Base-by-base conservation (phyloP, 2,888 invertebrate species). In the Drosophila ustulata region DNA sequence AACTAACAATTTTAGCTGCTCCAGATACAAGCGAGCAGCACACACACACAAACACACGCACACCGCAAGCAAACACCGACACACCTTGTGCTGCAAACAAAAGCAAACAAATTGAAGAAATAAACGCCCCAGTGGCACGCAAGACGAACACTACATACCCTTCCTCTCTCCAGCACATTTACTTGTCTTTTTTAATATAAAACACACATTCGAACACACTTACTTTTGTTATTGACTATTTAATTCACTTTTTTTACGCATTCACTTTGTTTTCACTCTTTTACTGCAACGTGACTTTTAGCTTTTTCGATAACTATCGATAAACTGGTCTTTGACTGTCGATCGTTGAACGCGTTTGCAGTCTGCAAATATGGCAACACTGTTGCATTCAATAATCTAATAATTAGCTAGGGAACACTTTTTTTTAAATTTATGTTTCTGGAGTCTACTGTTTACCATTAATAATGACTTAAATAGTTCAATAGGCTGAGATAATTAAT, bases 1-100 rank as follows among this genome's bases (percentile, higher is more conserved):
- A 90, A 85, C 88, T 89, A 89, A 80, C 79, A 82, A 81, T 87
- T 90, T 89, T 79, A 81, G 80, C 78, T 84, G 88, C 85, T 89
- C 89, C 90, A 88, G 72, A 85, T 90, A 76, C 65, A 70, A 73
- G 34, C 55, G 23, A 59, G 41, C 34, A 46, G 52, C 63, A 25
- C 53, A 49, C 52, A 51, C 57, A 64, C 61, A 72, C 51, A 65
- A 47, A 57, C 51, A 63, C 55, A 46, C 45, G 56, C n/a, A 45
- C 11, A 58, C 32, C 49, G 59, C 62, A 62, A 52, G 41, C 51
- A 75, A 62, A 70, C 56, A 73, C 28, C 13, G 58, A 45, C 75
- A 74, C 75, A 78, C 75, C 75, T 75, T 64, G 66, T 64, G 66
- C 34, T 18, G 61, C 64, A 59, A 63, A 62, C 73, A 72, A 51